phyloP scores from a whole-genome alignment of 2,797 vertebrate species.

The Eutrigla gurnardus region DNA sequence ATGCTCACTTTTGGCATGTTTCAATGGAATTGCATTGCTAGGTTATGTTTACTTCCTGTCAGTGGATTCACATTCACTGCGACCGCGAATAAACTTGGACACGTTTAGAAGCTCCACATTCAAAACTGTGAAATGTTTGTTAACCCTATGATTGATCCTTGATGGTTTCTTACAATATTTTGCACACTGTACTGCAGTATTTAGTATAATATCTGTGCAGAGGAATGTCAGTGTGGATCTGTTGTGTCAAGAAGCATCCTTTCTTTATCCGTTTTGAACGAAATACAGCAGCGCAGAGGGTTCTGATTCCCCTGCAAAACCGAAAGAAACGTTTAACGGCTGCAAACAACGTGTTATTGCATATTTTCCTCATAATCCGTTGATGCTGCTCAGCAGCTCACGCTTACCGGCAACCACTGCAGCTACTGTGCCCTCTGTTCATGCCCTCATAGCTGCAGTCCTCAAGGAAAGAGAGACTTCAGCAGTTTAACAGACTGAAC shows the following conservation, averaged over 20 bases:
- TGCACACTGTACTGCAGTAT: not conserved
- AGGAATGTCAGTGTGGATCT: not conserved
- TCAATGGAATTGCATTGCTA: too few species aligned
- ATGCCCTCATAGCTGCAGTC: slow-evolving; percentile 77
- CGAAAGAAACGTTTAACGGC: not conserved
- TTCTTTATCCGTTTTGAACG: not conserved
- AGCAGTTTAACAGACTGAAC: slow-evolving; percentile 78
- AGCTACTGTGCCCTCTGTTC: slow-evolving; percentile 72
- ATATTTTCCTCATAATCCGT: slow-evolving; percentile 19
- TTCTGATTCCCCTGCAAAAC: slow-evolving; percentile 1
- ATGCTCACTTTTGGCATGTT: too few species aligned
- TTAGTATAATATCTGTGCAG: not conserved
- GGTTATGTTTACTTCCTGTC: too few species aligned
- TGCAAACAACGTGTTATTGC: not conserved
- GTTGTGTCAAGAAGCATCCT: not conserved
- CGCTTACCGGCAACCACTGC: slow-evolving; percentile 68
- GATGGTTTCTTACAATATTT: not conserved
- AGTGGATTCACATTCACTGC: too few species aligned
- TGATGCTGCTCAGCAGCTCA: slow-evolving; percentile 33
- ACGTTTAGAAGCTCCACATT: too few species aligned
- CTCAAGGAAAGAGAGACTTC: slow-evolving; percentile 82
- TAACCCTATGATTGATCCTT: too few species aligned
- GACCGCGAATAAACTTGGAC: too few species aligned
- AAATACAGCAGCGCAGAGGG: slow-evolving; percentile 6
- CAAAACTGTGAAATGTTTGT: too few species aligned